Evolutionary conservation across 2,113 vertebrate genomes (phyloP).

Genomic region (Nansenia antarctica): DNA sequence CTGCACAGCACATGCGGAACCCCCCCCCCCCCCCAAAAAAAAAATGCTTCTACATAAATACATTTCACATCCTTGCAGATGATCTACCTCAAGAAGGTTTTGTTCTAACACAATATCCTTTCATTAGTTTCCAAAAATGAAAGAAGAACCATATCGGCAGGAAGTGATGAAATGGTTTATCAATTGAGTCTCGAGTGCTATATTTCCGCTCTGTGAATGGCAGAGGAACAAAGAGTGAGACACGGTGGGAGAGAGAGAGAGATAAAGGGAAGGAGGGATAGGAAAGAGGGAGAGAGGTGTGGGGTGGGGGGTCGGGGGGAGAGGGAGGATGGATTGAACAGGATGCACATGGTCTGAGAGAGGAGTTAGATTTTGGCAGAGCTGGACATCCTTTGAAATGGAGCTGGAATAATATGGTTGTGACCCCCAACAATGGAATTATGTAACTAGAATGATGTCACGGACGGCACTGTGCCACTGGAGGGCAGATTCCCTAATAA

Average conservation of each 20-base stretch:
- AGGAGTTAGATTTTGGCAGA: slow-evolving; percentile 43
- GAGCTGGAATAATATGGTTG: slow-evolving; percentile 24
- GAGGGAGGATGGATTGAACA: slow-evolving; percentile 80
- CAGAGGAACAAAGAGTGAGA: slow-evolving; percentile 66
- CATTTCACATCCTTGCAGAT: neutral
- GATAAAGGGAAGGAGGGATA: neutral
- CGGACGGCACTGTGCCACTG: neutral
- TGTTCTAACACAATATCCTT: neutral
- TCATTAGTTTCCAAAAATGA: slow-evolving; percentile 19
- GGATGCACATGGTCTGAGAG: slow-evolving; percentile 76
- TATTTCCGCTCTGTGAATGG: slow-evolving; percentile 51
- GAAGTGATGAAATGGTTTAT: slow-evolving; percentile 11
- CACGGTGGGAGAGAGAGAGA: neutral
- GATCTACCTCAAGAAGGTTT: neutral
- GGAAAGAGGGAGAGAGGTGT: slow-evolving; percentile 57
- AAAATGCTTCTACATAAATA: too few species aligned
- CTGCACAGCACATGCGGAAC: slow-evolving; percentile 11
- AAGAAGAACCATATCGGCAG: slow-evolving; percentile 30
- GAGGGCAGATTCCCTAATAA: slow-evolving; percentile 14
- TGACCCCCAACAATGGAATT: slow-evolving; percentile 31
- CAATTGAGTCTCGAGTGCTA: slow-evolving; percentile 42
- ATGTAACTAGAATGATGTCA: too few species aligned
- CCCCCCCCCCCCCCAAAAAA: too few species aligned
- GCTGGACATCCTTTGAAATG: slow-evolving; percentile 65
- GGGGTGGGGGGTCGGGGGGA: slow-evolving; percentile 72